Evolutionary conservation across 2,797 vertebrate genomes (phyloP).

Genomic region (Distichodus sexfasciatus): DNA sequence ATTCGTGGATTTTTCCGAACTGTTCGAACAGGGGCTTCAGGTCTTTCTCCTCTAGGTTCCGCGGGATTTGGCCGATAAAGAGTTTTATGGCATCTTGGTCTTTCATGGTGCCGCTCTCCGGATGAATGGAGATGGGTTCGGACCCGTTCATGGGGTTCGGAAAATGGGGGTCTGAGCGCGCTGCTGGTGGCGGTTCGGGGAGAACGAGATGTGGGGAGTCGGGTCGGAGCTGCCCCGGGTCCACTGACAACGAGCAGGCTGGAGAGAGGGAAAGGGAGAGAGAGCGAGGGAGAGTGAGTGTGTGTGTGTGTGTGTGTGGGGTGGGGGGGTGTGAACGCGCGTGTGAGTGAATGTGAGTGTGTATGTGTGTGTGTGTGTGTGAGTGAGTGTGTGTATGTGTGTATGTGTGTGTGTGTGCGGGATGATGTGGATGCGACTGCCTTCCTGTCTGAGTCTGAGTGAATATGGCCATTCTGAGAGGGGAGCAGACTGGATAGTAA

Average conservation of each 20-base stretch:
- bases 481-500: constrained; percentile 86
- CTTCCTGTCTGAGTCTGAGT: constrained; percentile 90
- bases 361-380: too few species aligned
- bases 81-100: constrained; percentile 99
- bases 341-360: too few species aligned
- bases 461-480: constrained; percentile 96
- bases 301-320: constrained; percentile 65
- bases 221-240: constrained; percentile 77
- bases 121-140: constrained; percentile 86
- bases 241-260: constrained; percentile 85
- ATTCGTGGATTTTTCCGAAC: constrained; percentile 98
- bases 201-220: constrained; percentile 71
- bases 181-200: constrained; percentile 73
- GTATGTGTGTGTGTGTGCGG: too few species aligned
- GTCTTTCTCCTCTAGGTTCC: constrained; percentile 96
- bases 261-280: constrained; percentile 82
- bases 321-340: too few species aligned
- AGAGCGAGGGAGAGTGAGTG: constrained; percentile 72
- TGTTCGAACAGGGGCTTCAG: constrained; percentile 97
- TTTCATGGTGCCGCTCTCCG: constrained; percentile 92
- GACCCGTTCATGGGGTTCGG: constrained; percentile 86
- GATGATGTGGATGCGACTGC: too few species aligned
- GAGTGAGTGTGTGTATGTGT: too few species aligned
- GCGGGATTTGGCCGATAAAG: constrained; percentile 98
- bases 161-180: constrained; percentile 75